Evolutionary conservation across 92 coral and sea anemone species (phyloP).

Genomic region (Bergia puertoricense): DNA sequence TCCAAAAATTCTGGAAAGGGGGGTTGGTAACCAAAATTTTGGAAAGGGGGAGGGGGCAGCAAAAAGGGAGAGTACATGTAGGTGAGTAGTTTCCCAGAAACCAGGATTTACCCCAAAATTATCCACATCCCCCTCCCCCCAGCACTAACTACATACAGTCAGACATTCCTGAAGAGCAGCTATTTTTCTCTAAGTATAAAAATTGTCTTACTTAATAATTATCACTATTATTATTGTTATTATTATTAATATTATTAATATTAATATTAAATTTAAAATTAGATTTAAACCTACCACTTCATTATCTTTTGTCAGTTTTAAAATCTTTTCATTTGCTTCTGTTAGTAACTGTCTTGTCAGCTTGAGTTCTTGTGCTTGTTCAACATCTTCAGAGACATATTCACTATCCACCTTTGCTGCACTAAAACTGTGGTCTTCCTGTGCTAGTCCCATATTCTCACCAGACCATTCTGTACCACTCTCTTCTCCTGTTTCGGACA

Average conservation of each 20-base stretch:
- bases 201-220: too few species aligned
- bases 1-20: too few species aligned
- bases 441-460: not conserved
- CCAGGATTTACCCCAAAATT: too few species aligned
- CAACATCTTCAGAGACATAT: not conserved
- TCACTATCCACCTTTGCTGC: not conserved
- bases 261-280: too few species aligned
- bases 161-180: not conserved
- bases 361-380: not conserved
- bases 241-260: not conserved
- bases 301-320: conserved; percentile 9
- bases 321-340: conserved; percentile 12
- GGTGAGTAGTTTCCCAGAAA: too few species aligned
- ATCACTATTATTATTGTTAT: too few species aligned
- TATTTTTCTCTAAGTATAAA: too few species aligned
- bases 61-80: too few species aligned
- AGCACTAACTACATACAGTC: too few species aligned
- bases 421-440: not conserved
- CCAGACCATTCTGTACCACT: not conserved
- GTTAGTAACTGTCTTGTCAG: not conserved
- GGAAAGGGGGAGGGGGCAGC: too few species aligned
- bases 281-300: conserved; percentile 1
- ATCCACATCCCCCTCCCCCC: too few species aligned
- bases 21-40: too few species aligned
- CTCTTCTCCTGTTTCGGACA: conserved; percentile 7